Evolutionary conservation across 2,797 vertebrate genomes (phyloP).

Genomic region (Arctocebus calabarensis): DNA sequence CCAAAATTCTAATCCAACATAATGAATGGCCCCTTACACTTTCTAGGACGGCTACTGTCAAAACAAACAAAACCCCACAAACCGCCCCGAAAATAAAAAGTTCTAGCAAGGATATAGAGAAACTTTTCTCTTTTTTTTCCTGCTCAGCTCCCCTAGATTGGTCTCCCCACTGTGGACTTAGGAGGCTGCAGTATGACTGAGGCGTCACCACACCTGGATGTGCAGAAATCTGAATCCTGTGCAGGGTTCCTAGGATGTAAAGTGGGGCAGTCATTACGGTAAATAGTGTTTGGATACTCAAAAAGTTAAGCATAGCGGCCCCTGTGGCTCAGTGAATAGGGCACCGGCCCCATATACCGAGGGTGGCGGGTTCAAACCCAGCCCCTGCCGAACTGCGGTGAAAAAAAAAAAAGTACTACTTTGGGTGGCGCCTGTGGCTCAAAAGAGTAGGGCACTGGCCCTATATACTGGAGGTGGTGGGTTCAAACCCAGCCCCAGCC

Average conservation of each 20-base stretch:
- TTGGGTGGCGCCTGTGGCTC: no score
- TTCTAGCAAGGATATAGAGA: background rate
- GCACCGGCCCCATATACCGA: no score
- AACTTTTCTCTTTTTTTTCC: background rate
- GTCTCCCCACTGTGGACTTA: background rate
- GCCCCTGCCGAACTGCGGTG: no score
- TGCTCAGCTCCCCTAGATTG: background rate
- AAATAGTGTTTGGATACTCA: accelerated
- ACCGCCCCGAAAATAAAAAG: no score
- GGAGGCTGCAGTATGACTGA: background rate
- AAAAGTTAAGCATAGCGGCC: no score
- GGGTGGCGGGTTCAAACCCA: no score
- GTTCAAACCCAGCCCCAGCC: no score
- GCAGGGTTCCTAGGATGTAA: accelerated
- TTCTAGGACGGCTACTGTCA: background rate
- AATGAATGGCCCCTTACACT: accelerated
- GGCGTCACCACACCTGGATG: background rate
- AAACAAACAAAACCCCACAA: background rate
- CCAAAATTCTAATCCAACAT: background rate
- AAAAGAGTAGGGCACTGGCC: no score
- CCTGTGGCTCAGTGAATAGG: no score
- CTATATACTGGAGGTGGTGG: no score
- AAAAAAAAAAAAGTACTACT: no score
- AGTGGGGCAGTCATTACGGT: accelerated
- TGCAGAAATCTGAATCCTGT: background rate